A percentile compares a stretch with the other conserved stretches of the same genome.
phyloP scores from a whole-genome alignment of 2,113 vertebrate genomes.

The Rhabdomys dilectus region DNA sequence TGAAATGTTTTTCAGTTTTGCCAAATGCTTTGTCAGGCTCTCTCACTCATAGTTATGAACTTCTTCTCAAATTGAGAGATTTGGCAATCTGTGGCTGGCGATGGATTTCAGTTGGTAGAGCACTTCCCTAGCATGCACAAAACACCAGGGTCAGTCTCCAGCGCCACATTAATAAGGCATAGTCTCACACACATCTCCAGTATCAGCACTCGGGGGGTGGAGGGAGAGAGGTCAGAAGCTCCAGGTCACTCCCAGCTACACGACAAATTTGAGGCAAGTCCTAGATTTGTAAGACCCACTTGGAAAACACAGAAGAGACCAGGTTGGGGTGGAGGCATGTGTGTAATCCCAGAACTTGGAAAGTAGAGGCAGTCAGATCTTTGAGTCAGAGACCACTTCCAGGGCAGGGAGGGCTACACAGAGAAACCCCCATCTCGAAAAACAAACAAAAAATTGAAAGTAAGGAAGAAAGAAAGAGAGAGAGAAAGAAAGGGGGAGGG shows the following conservation, averaged over 20 bases:
- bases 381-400: not conserved
- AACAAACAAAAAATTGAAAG: not conserved
- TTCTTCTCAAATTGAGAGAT: slow-evolving; percentile 43
- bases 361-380: not conserved
- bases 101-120: not conserved
- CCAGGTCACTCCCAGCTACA: not conserved
- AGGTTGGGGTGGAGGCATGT: not conserved
- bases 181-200: not conserved
- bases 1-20: slow-evolving; percentile 29
- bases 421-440: not conserved
- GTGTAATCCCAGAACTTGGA: no score
- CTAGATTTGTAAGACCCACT: not conserved
- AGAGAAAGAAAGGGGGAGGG: not conserved
- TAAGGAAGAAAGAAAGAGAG: no score
- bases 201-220: no score
- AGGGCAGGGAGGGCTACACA: not conserved
- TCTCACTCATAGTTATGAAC: not conserved
- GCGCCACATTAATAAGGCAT: no score
- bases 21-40: slow-evolving; percentile 18
- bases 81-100: not conserved
- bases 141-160: not conserved
- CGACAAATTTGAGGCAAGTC: not conserved
- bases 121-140: not conserved
- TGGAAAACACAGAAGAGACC: not conserved
- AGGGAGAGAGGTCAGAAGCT: no score